These are phyloP conservation scores for Epinephelus cyanopodus DNA, from an alignment of 2,113 vertebrate species.

Conservation along the genomic window DNA sequence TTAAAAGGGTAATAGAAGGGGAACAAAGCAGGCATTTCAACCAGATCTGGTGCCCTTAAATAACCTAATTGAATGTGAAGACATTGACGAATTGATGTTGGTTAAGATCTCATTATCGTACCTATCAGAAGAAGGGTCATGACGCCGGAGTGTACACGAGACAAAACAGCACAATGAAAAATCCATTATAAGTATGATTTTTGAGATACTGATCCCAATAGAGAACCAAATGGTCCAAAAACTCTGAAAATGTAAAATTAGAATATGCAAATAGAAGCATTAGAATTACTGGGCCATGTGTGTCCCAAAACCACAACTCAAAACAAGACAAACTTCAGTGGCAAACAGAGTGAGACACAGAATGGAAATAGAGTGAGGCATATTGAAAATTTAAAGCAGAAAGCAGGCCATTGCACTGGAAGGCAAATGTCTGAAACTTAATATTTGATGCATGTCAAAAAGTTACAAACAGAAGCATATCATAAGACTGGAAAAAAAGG, in stretches of 20 bases:
- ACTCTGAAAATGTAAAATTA: background rate
- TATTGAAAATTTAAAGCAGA: background rate
- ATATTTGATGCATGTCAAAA: background rate
- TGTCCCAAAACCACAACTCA: background rate
- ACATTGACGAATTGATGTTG: too few relatives aligned
- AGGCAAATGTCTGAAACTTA: background rate
- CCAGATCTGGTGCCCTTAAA: too few relatives aligned
- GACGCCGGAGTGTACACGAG: too few relatives aligned
- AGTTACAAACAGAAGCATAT: background rate
- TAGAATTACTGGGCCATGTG: background rate
- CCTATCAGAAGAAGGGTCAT: too few relatives aligned
- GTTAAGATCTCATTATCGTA: too few relatives aligned
- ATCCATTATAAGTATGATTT: background rate
- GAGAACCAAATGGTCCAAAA: background rate
- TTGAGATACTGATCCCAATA: background rate
- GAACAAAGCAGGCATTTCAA: too few relatives aligned
- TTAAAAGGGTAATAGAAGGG: too few relatives aligned
- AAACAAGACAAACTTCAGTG: background rate
- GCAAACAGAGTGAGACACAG: background rate
- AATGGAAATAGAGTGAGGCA: background rate
- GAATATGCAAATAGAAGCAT: conserved; percentile 14
- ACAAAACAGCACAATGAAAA: background rate
- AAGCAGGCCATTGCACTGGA: background rate
- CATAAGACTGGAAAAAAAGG: background rate
- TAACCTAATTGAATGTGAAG: too few relatives aligned